Conservation (phyloP, 2,113 vertebrate genomes). For the Semnopithecus entellus region DNA sequence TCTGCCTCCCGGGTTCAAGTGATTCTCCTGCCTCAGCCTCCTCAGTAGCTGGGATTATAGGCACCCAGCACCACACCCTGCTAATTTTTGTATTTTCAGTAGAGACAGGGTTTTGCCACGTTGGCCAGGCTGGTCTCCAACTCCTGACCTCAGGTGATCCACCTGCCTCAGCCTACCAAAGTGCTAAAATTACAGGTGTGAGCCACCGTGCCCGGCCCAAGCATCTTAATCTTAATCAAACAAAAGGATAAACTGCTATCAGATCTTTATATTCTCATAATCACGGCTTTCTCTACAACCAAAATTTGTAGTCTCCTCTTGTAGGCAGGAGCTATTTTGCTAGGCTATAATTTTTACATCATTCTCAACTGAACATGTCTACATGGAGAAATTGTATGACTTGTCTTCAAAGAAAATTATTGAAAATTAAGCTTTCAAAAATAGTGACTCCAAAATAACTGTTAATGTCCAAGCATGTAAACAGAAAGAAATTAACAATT, state of each 20-base stretch:
- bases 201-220: background rate
- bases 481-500: constrained; percentile 74
- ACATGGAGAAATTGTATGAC: constrained; percentile 43
- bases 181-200: too few species aligned
- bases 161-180: too few species aligned
- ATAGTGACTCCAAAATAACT: constrained; percentile 65
- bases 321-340: constrained; percentile 41
- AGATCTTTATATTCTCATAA: constrained; percentile 30
- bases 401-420: constrained; percentile 67
- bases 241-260: background rate
- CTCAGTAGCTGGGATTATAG: too few species aligned
- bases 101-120: too few species aligned
- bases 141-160: too few species aligned
- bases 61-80: too few species aligned
- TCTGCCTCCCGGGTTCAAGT: too few species aligned
- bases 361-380: constrained; percentile 38
- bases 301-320: constrained; percentile 56
- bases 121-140: too few species aligned
- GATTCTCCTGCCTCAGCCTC: too few species aligned
- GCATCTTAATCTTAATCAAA: constrained; percentile 20
- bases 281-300: background rate
- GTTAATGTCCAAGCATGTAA: constrained; percentile 63
- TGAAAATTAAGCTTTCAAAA: constrained; percentile 74
- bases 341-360: constrained; percentile 67
- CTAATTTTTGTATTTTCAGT: too few species aligned